Evolutionary conservation across 2,797 vertebrate species (phyloP).

Genomic region (Sebastiscus albofasciatus): DNA sequence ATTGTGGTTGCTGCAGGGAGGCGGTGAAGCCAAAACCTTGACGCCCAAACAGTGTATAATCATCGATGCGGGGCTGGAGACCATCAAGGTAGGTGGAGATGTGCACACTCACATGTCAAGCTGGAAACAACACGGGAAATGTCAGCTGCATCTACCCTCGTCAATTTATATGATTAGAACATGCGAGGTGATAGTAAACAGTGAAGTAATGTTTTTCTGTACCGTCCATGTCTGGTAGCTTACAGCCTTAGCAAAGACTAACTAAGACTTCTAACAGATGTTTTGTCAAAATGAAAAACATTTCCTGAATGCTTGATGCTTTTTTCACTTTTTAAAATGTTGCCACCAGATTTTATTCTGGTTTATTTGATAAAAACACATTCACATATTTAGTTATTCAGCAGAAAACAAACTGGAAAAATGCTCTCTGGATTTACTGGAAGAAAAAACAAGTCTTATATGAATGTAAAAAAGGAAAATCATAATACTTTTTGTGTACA

Average conservation of each 20-base stretch:
- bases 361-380: background rate
- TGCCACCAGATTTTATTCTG: background rate
- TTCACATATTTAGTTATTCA: background rate
- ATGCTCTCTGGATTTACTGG: background rate
- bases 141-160: too few relatives aligned
- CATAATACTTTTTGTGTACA: accelerated
- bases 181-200: background rate
- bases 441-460: background rate
- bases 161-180: background rate
- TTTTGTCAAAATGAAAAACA: background rate
- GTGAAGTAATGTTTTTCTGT: background rate
- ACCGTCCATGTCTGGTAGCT: too few relatives aligned
- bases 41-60: slow-evolving; percentile 93
- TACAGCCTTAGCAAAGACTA: background rate
- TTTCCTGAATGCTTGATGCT: background rate
- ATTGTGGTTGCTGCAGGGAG: slow-evolving; percentile 81
- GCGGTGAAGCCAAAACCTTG: slow-evolving; percentile 90
- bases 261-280: background rate
- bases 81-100: slow-evolving; percentile 88
- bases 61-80: slow-evolving; percentile 92
- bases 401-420: background rate
- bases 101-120: background rate
- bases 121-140: background rate
- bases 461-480: background rate
- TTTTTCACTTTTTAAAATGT: background rate